Evolutionary conservation across 1,140 invertebrate genomes (phyloP), one percentile per base, ranked within the genome.

Genomic region (Drosophila suzukii): DNA sequence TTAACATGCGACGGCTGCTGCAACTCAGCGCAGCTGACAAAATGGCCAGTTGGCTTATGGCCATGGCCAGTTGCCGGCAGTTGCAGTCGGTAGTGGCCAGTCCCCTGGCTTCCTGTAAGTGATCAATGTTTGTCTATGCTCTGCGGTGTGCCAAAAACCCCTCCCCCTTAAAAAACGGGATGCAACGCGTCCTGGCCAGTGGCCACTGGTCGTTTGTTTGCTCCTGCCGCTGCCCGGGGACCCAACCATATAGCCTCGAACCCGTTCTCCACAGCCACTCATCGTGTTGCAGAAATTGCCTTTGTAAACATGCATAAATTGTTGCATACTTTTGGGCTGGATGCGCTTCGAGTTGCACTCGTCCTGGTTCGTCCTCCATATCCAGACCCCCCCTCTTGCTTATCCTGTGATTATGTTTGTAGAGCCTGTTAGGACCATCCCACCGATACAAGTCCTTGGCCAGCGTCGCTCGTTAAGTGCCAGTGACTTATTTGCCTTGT

Each of bases 81-180:
- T 36, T 53, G 43, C 10, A 44, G 43, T 46, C 43, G 43, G 43
- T 5, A 17, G 43, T 20, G 8, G 43, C 8, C 55, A 34, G 27
- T 38, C 39, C 38, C 49, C 32, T 68, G 73, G 59, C 75, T 67
- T 86, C 78, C 82, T 86, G 82, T 81, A 86, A 85, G 82, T 85
- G 82, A 85, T 86, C 82, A 85, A 85, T 85, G 82, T 86, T 85
- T 85, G 82, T 85, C 82, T 85, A 86, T 86, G 83, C 75, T 86
- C 63, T 75, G 78, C 71, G 79, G 79, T 81, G 67, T 77, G 75
- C 75, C 75, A 77, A 51, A 76, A 50, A 32, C 57, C 58, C 65
- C 47, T 49, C 34, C 32, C 30, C 73, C 39, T 10, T 10, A 10
- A 34, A 36, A 54, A 70, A 78, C 67, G 68, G 59, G 70, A 60